Base-by-base conservation (phyloP, 2,888 invertebrate species). In the Noctua pronuba region DNA sequence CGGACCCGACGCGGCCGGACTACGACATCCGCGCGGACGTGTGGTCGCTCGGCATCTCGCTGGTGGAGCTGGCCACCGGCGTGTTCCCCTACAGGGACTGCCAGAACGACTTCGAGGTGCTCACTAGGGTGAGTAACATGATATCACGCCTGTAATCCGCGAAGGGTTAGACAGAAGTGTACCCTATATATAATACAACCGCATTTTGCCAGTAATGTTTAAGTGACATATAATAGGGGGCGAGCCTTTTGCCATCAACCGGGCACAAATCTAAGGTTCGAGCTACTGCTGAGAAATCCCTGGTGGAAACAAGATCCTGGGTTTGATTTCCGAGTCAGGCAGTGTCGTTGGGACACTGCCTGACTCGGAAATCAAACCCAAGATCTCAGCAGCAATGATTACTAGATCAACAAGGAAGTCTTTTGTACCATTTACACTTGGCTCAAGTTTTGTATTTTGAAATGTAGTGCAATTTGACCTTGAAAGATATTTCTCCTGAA, bases 21-120 rank as follows among this genome's bases (percentile, higher is more conserved):
- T 99, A 99, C 95, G 99, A 99, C 96, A 99, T 99, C 92, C 97
- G 99, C 90, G 99, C 99, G 35, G 99, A 99, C 96, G 99, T 99
- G 72, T 99, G 99, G 99, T 99, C 99, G 87, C 97, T 99, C 88
- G 99, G 99, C 88, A 99, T 99, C 91, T 99, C 99, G 75, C 97
- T 99, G 79, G 99, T 99, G 73, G 99, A 99, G 97, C 97, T 99
- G 91, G 99, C 99, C 67, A 99, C 99, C 24, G 99, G 99, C 73
- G 98, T 98, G 88, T 99, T 99, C 94, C 99, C 99, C 0, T 99
- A 99, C 95, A 97, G 98, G 94, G 98, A 99, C 96, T 99, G 99
- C 95, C 98, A 98, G 96, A 99, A 99, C 91, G 99, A 99, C 96
- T 99, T 99, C 96, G 99, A 99, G 97, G 99, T 99, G 75, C 97